phyloP scores from a whole-genome alignment of 1,140 invertebrate species.

The Argopecten irradians region DNA sequence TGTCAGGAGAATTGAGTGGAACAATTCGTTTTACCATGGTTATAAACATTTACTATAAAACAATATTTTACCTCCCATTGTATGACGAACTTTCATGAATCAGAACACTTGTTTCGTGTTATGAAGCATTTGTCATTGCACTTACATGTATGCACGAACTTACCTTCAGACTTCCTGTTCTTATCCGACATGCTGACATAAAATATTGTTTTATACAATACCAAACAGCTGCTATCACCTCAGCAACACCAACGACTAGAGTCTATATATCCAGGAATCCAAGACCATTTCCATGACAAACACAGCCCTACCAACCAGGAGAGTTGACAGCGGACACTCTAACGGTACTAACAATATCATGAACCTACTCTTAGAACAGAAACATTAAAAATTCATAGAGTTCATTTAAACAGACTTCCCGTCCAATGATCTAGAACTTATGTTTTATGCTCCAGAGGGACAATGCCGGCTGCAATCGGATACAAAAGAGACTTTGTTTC shows the following conservation, averaged over 20 bases:
- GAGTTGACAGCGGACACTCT: background rate
- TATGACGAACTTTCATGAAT: too few relatives aligned
- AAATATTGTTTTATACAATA: background rate
- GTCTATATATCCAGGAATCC: background rate
- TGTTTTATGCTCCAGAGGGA: background rate
- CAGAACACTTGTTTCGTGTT: too few relatives aligned
- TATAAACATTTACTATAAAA: too few relatives aligned
- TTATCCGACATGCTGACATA: background rate
- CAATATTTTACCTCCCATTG: too few relatives aligned
- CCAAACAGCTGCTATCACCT: background rate
- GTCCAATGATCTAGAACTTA: background rate
- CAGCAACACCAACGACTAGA: background rate
- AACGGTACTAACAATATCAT: background rate
- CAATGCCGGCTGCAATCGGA: background rate
- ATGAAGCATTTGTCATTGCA: background rate
- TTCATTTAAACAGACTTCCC: background rate
- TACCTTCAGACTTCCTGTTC: background rate
- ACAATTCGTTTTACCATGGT: too few relatives aligned
- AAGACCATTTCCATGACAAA: background rate
- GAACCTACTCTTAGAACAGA: background rate
- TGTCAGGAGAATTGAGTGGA: too few relatives aligned
- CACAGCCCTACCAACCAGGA: background rate
- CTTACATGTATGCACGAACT: background rate
- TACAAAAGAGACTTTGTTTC: background rate
- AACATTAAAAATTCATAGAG: background rate